Conservation (phyloP, 2,888 invertebrate genomes). For the Desoria tigrina region DNA sequence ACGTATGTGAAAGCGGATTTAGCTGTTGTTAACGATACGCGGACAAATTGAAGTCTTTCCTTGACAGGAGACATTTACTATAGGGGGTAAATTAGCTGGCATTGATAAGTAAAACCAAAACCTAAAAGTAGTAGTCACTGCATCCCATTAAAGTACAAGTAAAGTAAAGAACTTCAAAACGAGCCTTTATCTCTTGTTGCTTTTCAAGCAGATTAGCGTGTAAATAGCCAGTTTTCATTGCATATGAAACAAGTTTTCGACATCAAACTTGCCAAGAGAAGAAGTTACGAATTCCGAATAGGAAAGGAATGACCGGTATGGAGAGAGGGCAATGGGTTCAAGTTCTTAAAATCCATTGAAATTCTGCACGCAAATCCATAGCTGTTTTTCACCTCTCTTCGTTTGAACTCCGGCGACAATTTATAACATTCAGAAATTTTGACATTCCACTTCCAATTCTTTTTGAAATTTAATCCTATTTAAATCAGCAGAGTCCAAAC, state of each 20-base stretch:
- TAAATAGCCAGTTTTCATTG: constrained; percentile 22
- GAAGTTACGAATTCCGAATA: constrained; percentile 13
- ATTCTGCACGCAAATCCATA: constrained; percentile 41
- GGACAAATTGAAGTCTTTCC: no score
- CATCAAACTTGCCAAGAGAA: constrained; percentile 6
- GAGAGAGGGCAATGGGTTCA: constrained; percentile 13
- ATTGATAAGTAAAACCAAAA: no score
- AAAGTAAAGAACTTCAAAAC: no score
- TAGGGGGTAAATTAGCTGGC: no score
- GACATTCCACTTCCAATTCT: constrained; percentile 24
- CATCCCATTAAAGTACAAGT: no score
- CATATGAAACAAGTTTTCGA: constrained; percentile 18
- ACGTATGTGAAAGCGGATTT: no score
- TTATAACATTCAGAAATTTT: constrained; percentile 31
- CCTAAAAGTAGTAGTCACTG: no score
- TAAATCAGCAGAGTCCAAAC: no score
- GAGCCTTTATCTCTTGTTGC: no score
- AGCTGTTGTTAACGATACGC: no score
- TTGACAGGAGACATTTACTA: no score
- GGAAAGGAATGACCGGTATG: constrained; percentile 19
- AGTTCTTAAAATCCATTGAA: constrained; percentile 22
- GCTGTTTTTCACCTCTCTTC: constrained; percentile 34
- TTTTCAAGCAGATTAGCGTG: constrained; percentile 16
- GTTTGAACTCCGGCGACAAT: constrained; percentile 36
- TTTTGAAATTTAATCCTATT: no score